These are phyloP conservation scores for Procavia capensis DNA, from an alignment of 2,113 vertebrate genomes.

Conservation along the genomic window DNA sequence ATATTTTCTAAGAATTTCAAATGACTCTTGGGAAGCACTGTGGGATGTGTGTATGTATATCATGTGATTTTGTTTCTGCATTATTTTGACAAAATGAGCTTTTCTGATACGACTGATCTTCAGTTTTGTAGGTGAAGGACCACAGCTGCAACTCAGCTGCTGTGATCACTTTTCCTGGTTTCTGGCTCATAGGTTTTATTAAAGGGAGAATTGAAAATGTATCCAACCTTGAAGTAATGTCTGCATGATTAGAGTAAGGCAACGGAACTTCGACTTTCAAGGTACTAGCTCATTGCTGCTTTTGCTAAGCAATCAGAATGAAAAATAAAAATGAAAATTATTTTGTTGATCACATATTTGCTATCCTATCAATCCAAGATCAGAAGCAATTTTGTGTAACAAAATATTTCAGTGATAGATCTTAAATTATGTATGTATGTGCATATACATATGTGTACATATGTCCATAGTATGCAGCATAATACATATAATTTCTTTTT, in stretches of 20 bases:
- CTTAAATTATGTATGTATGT: conserved; percentile 6
- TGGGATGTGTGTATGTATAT: not conserved
- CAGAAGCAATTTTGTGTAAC: conserved; percentile 29
- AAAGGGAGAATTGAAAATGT: conserved; percentile 66
- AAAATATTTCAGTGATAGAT: not conserved
- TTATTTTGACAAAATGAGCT: conserved; percentile 27
- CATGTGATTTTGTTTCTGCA: not conserved
- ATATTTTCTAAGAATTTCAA: conserved; percentile 43
- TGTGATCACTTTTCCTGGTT: not conserved
- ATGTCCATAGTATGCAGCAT: not conserved
- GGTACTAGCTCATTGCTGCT: not conserved
- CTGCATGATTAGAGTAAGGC: conserved; percentile 17
- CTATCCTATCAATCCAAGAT: not conserved
- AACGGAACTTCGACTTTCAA: not conserved
- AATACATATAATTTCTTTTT: not conserved
- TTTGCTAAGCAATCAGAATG: conserved; percentile 45
- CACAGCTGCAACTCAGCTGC: not conserved
- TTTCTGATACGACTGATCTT: not conserved
- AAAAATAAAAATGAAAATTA: conserved; percentile 52
- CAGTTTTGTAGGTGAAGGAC: not conserved
- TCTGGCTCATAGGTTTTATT: conserved; percentile 53
- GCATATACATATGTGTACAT: not conserved
- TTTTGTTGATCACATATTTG: conserved; percentile 23
- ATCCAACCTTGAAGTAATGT: conserved; percentile 54
- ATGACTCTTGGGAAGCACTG: not conserved